Percentiles rank a stretch among this genome's conserved stretches.
These are phyloP conservation scores for Ctena decussata DNA, from an alignment of 2,888 invertebrate species.

Conservation along the genomic window DNA sequence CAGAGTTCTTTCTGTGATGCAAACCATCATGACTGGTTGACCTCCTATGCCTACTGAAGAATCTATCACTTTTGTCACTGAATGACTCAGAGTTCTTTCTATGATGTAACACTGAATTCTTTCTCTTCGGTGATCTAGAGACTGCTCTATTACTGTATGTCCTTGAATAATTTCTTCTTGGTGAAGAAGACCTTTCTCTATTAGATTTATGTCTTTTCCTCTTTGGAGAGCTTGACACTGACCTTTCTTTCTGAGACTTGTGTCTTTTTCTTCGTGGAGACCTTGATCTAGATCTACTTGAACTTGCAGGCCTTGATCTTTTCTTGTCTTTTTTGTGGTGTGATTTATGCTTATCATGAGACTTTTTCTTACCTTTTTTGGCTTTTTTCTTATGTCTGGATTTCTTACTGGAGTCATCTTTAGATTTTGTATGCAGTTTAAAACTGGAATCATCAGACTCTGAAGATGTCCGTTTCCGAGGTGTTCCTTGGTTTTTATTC, in stretches of 20 bases:
- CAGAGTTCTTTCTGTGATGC: no score
- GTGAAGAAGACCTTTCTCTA: background rate
- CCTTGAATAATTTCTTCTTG: background rate
- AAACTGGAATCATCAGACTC: background rate
- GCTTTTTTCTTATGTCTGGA: slow-evolving; percentile 11
- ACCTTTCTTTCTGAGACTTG: background rate
- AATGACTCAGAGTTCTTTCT: background rate
- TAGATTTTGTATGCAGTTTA: background rate
- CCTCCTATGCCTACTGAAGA: background rate
- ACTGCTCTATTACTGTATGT: background rate
- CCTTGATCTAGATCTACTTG: slow-evolving; percentile 12
- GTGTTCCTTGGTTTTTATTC: background rate
- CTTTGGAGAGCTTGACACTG: background rate
- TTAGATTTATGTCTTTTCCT: background rate
- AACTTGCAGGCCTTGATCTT: slow-evolving; percentile 25
- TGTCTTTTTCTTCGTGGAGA: slow-evolving; percentile 10
- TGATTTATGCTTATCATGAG: background rate
- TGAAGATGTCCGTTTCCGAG: background rate
- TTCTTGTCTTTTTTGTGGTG: background rate
- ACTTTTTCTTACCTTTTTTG: background rate
- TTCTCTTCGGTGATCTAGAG: background rate
- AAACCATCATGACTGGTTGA: background rate
- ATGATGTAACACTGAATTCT: background rate
- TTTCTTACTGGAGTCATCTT: background rate
- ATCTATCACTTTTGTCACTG: background rate